Base-by-base conservation (phyloP, 2,113 vertebrate genomes). In the Fukomys damarensis region DNA sequence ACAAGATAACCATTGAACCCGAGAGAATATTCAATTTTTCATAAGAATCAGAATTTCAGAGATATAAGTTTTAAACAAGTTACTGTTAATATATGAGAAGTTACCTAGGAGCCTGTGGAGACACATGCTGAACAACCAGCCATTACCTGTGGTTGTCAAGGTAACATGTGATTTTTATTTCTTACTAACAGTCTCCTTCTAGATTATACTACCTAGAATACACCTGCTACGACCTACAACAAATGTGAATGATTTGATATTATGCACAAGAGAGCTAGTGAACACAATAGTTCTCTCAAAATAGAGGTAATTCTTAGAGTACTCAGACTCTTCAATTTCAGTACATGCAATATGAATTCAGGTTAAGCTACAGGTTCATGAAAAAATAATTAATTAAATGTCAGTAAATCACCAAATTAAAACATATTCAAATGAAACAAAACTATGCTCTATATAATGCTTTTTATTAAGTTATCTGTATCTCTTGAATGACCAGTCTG, bases 71-170 rank as follows among this genome's bases (percentile, higher is more conserved):
- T 94, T 5, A 95, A 82, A 22, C 56, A 86, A 94, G 38, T 49
- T 90, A 59, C 52, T 41, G 52, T 66, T 93, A 92, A 46, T 61
- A 85, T 92, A 61, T 95, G 46, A 91, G 19, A 59, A 96, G 79
- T 90, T 94, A 74, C 41, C 46, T 56, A 22, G 12, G 24, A 92
- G 80, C 22, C 52, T 77, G 58, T 24, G 43, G 84, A 92, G 68
- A 68, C 14, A 52, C 76, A 70, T 86, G 54, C 68, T 63, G 68
- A 79, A 80, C 54, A 86, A 66, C 17, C 61, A 86, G 11, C 54
- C 28, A 93, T 95, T 94, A 77, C 87, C 70, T 87, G 59, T 95
- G 95, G 72, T 97, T 95, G 86, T 97, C 94, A 92, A 90, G 82
- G 72, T n/a, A 96, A 89, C 43, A 12, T 77, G 22, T 49, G 3